phyloP scores from a whole-genome alignment of 2,888 invertebrate species.

The Ferrisia virgata region DNA sequence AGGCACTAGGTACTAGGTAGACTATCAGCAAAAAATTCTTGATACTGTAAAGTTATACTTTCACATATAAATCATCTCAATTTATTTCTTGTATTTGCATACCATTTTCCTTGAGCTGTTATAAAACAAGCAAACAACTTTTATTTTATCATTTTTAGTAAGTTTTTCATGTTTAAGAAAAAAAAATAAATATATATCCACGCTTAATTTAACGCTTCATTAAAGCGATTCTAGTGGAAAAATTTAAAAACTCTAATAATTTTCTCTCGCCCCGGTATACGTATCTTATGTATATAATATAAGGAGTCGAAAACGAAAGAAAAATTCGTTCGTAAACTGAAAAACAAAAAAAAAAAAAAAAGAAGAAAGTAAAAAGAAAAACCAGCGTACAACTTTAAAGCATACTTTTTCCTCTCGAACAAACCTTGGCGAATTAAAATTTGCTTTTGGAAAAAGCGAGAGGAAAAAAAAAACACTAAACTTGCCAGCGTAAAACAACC shows the following conservation, averaged over 20 bases:
- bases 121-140: slow-evolving; percentile 2
- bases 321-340: background rate
- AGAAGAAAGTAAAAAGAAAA: background rate
- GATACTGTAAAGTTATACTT: background rate
- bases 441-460: background rate
- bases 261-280: background rate
- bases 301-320: background rate
- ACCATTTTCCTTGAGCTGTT: background rate
- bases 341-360: background rate
- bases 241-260: background rate
- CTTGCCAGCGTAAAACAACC: slow-evolving; percentile 20
- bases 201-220: slow-evolving; percentile 29
- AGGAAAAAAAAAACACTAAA: background rate
- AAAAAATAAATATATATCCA: too few species aligned
- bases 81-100: background rate
- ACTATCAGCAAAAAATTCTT: too few species aligned
- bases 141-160: background rate
- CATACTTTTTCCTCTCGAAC: background rate
- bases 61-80: background rate
- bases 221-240: slow-evolving; percentile 8
- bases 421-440: slow-evolving; percentile 3
- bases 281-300: background rate
- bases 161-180: background rate
- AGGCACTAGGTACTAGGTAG: too few species aligned
- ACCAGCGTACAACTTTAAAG: background rate